Conservation (phyloP, 2,888 invertebrate species). For the Disparrhopalites patrizii region DNA sequence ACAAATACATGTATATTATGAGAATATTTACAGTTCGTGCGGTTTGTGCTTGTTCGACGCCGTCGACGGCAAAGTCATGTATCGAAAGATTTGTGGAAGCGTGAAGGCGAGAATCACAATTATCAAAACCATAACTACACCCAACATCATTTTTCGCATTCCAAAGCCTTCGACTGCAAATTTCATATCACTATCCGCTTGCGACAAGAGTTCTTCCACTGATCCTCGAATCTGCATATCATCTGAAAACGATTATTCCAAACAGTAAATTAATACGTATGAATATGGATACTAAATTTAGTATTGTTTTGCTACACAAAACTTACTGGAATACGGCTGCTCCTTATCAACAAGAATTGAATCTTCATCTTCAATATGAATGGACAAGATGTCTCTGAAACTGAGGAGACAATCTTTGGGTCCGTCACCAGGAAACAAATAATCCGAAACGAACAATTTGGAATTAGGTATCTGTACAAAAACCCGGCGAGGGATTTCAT, state of each 20-base stretch:
- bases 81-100: no score
- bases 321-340: constrained; percentile 37
- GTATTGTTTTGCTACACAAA: background rate
- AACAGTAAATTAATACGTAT: no score
- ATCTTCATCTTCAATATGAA: constrained; percentile 64
- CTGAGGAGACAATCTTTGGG: constrained; percentile 75
- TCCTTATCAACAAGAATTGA: constrained; percentile 36
- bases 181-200: constrained; percentile 17
- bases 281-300: background rate
- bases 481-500: constrained; percentile 84
- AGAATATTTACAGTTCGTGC: no score
- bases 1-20: no score
- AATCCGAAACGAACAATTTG: constrained; percentile 73
- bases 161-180: constrained; percentile 14
- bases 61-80: no score
- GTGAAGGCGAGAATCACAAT: constrained; percentile 19
- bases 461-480: constrained; percentile 66
- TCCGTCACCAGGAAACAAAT: constrained; percentile 86
- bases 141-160: constrained; percentile 11
- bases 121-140: constrained; percentile 19
- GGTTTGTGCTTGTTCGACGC: no score
- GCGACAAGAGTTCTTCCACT: constrained; percentile 22
- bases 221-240: constrained; percentile 16
- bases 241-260: background rate
- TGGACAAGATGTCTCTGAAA: constrained; percentile 74